Conservation (phyloP, 2,797 vertebrate genomes). For the Natrix natrix region DNA sequence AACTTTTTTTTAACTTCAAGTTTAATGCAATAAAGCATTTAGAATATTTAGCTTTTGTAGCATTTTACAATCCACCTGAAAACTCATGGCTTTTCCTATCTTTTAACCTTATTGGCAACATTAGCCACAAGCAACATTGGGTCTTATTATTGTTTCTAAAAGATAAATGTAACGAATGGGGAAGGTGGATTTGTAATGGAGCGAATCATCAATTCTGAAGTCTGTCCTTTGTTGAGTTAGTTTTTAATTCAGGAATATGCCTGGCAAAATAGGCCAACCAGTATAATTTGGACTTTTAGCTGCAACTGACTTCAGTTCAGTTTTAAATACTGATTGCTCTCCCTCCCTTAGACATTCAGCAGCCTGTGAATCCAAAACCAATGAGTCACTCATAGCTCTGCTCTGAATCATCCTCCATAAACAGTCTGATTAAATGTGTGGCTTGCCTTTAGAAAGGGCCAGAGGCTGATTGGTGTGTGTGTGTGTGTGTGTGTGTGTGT, state of each 20-base stretch:
- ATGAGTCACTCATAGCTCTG: slow-evolving; percentile 32
- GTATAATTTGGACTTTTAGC: fast-evolving
- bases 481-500: background rate
- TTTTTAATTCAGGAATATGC: background rate
- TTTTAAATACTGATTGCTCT: fast-evolving
- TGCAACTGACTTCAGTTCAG: fast-evolving
- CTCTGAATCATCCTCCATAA: slow-evolving; percentile 39
- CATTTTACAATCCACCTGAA: background rate
- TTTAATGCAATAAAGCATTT: background rate
- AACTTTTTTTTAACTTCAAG: background rate
- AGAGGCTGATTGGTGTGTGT: background rate
- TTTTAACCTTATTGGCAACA: background rate
- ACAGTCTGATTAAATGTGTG: slow-evolving; percentile 23
- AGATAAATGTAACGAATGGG: background rate
- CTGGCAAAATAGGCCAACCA: background rate
- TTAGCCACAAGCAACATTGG: background rate
- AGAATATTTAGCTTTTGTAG: background rate
- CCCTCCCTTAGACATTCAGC: background rate
- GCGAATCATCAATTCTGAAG: background rate
- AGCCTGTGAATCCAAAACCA: background rate
- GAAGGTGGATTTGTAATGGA: background rate
- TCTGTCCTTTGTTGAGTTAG: fast-evolving
- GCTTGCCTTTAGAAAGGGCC: slow-evolving; percentile 1
- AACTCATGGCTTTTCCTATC: background rate
- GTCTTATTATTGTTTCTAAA: background rate